Conservation (phyloP, 1,140 invertebrate species). For the Neotoxoptera formosana region DNA sequence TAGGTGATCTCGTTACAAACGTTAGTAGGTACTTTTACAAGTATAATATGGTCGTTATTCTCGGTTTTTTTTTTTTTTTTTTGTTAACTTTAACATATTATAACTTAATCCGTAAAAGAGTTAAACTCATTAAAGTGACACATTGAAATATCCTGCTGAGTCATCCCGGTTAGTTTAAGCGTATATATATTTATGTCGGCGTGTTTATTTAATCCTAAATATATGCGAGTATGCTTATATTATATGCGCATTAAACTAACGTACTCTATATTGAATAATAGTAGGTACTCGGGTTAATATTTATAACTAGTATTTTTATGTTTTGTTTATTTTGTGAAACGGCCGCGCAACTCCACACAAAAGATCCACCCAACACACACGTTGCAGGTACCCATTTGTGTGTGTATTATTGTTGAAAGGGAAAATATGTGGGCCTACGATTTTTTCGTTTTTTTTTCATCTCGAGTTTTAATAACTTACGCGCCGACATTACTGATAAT, state of each 20-base stretch:
- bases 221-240: not conserved
- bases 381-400: not conserved
- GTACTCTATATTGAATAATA: not conserved
- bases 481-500: not conserved
- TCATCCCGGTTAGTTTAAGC: not conserved
- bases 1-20: not conserved
- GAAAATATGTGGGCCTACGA: not conserved
- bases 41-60: constrained; percentile 28
- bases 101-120: constrained; percentile 3
- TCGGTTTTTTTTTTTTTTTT: not conserved
- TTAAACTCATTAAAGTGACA: constrained; percentile 4
- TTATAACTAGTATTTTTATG: constrained; percentile 17
- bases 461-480: not conserved
- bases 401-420: not conserved
- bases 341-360: not conserved
- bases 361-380: not conserved
- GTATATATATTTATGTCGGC: not conserved
- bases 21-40: not conserved
- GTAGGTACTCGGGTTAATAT: not conserved
- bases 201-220: not conserved
- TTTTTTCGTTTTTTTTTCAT: not conserved
- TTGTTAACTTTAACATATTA: not conserved
- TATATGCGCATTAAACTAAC: not conserved
- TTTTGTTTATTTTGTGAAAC: not conserved
- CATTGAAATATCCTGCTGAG: constrained; percentile 11